Percentiles rank a stretch among this genome's conserved stretches.
phyloP scores from a whole-genome alignment of 2,113 vertebrate species.

The Himantopus leucocephalus region DNA sequence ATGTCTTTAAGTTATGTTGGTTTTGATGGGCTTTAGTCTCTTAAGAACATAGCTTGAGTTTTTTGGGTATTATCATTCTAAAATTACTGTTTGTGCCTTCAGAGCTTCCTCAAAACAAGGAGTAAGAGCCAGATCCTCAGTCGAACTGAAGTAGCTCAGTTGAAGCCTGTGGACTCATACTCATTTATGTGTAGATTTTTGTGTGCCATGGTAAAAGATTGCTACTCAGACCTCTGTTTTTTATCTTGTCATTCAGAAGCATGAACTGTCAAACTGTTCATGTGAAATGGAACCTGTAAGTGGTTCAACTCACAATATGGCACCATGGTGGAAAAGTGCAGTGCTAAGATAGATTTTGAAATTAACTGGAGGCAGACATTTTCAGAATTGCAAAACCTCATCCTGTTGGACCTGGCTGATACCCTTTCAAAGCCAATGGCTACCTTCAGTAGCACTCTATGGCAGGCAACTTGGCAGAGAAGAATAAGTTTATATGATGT shows the following conservation, averaged over 20 bases:
- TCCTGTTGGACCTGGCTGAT: not conserved
- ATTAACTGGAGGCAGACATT: not conserved
- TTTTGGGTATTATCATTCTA: not conserved
- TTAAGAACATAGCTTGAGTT: not conserved
- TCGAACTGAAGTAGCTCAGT: not conserved
- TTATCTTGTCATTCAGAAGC: no score
- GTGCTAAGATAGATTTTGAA: not conserved
- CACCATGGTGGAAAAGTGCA: not conserved
- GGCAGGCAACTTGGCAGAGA: not conserved
- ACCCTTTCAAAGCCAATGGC: not conserved
- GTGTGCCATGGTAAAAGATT: no score
- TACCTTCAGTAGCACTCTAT: not conserved
- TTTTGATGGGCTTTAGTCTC: not conserved
- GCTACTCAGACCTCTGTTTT: no score
- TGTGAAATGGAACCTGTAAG: not conserved
- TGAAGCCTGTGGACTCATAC: not conserved
- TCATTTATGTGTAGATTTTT: not conserved
- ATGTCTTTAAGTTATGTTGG: not conserved
- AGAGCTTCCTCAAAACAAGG: not conserved
- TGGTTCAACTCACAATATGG: not conserved
- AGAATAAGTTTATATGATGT: not conserved
- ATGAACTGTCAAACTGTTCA: not conserved
- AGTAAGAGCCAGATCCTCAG: not conserved
- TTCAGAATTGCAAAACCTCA: not conserved
- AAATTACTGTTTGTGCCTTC: not conserved